These are phyloP conservation scores for Myripristis jacobus DNA, from an alignment of 2,797 vertebrate species.

Conservation along the genomic window DNA sequence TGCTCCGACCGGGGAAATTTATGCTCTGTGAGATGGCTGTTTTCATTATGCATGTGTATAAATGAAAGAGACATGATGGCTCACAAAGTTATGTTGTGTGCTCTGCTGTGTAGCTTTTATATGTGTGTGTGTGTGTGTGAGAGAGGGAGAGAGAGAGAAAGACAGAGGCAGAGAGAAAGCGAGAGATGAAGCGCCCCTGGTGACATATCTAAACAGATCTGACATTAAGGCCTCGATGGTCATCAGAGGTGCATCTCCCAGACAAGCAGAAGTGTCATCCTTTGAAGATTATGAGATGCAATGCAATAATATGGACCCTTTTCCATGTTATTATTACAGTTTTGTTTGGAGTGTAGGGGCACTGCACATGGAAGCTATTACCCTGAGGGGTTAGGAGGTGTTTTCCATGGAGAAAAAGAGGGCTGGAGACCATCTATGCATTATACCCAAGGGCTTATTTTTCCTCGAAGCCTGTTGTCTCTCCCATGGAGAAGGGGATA, in stretches of 20 bases:
- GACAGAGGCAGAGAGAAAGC: not conserved
- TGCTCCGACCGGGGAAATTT: not conserved
- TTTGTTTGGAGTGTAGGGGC: slow-evolving; percentile 67
- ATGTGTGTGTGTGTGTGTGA: not conserved
- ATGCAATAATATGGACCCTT: slow-evolving; percentile 73
- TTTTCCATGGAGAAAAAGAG: slow-evolving; percentile 66
- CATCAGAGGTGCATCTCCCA: slow-evolving; percentile 59
- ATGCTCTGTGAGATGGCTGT: not conserved
- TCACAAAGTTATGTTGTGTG: not conserved
- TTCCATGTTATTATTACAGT: slow-evolving; percentile 73
- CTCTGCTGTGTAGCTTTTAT: not conserved
- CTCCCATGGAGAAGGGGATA: slow-evolving; percentile 46
- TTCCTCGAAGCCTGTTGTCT: slow-evolving; percentile 56
- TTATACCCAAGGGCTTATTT: slow-evolving; percentile 67
- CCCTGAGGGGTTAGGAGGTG: slow-evolving; percentile 65
- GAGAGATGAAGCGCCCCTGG: slow-evolving; percentile 27
- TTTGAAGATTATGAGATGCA: slow-evolving; percentile 77
- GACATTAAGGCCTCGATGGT: slow-evolving; percentile 53
- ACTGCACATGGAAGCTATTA: slow-evolving; percentile 83
- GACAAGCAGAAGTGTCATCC: slow-evolving; percentile 57
- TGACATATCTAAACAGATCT: slow-evolving; percentile 60
- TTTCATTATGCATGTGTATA: not conserved
- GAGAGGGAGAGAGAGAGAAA: not conserved
- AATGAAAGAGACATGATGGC: not conserved
- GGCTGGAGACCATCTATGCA: slow-evolving; percentile 58